A percentile compares a stretch with the other conserved stretches of the same genome.
phyloP scores from a whole-genome alignment of 92 coral and sea anemone genomes.

The Phymanthus crucifer region DNA sequence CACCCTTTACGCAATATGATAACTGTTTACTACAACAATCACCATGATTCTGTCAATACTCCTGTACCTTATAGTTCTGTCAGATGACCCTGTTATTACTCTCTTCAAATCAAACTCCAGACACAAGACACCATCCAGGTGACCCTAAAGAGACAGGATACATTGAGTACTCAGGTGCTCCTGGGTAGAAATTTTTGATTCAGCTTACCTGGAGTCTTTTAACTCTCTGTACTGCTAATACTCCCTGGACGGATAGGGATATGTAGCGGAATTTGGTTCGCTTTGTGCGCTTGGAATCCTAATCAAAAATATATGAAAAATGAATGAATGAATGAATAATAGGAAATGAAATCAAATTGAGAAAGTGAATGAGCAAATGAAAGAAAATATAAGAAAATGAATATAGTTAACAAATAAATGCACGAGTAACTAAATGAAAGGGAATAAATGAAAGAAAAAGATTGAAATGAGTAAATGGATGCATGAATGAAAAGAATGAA shows the following conservation, averaged over 20 bases:
- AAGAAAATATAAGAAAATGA: no score
- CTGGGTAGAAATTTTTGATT: background rate
- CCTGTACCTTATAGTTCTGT: conserved; percentile 85
- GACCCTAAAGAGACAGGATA: conserved; percentile 61
- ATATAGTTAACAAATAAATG: no score
- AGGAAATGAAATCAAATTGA: no score
- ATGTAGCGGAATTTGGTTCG: conserved; percentile 63
- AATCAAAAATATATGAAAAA: background rate
- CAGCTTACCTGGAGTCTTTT: conserved; percentile 79
- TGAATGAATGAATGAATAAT: no score
- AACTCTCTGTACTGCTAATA: conserved; percentile 75
- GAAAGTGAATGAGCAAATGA: no score
- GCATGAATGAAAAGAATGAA: no score
- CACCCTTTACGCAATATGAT: no score
- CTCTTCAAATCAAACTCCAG: conserved; percentile 92
- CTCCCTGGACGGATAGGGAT: conserved; percentile 91
- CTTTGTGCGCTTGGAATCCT: background rate
- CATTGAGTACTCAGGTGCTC: background rate
- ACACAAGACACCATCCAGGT: conserved; percentile 90
- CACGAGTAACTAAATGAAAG: no score
- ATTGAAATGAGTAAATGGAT: no score
- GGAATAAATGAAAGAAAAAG: no score
- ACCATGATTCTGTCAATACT: no score
- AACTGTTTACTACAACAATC: background rate
- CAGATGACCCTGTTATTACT: conserved; percentile 90